Base-by-base conservation (phyloP, 2,797 vertebrate species). In the Apogon talboti region DNA sequence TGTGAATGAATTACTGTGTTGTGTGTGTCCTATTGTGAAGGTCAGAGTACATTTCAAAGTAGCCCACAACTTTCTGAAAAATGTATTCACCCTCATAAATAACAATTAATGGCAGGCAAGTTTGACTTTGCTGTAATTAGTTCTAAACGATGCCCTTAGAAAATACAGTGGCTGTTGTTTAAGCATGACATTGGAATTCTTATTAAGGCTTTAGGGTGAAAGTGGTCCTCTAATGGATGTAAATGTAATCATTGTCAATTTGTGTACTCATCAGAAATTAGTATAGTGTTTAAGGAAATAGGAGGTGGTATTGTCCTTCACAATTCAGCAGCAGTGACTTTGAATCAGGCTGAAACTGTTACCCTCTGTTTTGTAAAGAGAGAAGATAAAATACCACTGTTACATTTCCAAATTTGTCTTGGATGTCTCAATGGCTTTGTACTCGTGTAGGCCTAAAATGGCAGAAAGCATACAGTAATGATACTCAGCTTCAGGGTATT, bases 11-110 rank as follows among this genome's bases (percentile, higher is more conserved):
- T 92, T 89, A 89, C 21, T 38, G 71, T 38, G 48, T 58, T 51
- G 49, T 21, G 74, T 79, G 46, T 16, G 75, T 82, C 74, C 84
- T 73, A 15, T 57, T 47, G 70, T 80, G 86, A 90, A 92, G 90
- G 90, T 91, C 90, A 83, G 49, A 13, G 24, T 52, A 41, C 51
- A 60, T 89, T 85, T 87, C 66, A 84, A 77, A 83, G 82, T 75
- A 77, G 66, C 74, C 64, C 48, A 62, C 59, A 79, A 82, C 64
- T 88, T 86, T 71, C 33, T 45, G 52, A 45, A 79, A 41, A 88
- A 83, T 86, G 21, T 79, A 89, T 79, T 84, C 63, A 49, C 42
- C 74, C 83, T 87, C 85, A 91, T 90, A 90, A 88, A 91, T 89
- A 86, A 83, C 80, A 81, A 84, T 85, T 81, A 89, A 78, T 66